A percentile compares a stretch with the other conserved stretches of the same genome.
phyloP scores from a whole-genome alignment of 2,888 invertebrate species.

The Lycocerus yunnanus region DNA sequence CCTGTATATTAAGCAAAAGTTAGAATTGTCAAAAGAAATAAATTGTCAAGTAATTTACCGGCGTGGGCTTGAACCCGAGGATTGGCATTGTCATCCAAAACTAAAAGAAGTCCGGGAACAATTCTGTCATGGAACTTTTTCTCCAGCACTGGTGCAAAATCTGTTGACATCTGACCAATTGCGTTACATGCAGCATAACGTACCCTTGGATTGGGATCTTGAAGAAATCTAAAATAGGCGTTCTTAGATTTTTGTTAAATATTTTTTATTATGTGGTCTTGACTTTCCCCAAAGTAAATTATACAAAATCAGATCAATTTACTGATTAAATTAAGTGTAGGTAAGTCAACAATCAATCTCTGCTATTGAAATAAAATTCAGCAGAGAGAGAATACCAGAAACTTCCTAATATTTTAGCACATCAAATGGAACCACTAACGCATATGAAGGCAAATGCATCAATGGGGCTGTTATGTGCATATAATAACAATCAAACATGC shows the following conservation, averaged over 20 bases:
- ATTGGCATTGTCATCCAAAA: conserved; percentile 88
- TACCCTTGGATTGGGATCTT: conserved; percentile 82
- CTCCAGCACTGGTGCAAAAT: conserved; percentile 95
- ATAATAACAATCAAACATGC: background rate
- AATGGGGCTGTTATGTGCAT: background rate
- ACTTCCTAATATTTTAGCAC: background rate
- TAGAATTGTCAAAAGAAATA: background rate
- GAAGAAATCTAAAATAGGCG: conserved; percentile 45
- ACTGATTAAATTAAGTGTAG: background rate
- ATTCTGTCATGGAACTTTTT: conserved; percentile 97
- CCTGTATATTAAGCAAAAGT: conserved; percentile 54
- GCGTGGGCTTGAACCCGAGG: conserved; percentile 92
- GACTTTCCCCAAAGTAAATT: no score
- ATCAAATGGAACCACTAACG: background rate
- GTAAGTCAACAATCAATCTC: background rate
- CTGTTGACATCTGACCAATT: conserved; percentile 97
- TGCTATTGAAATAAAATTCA: background rate
- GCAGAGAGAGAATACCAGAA: background rate
- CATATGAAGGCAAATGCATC: background rate
- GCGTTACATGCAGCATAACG: conserved; percentile 98
- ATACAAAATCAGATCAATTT: background rate
- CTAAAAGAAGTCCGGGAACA: conserved; percentile 85
- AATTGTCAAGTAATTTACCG: conserved; percentile 47
- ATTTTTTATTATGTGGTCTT: background rate
- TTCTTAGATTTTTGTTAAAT: conserved; percentile 11